These are phyloP conservation scores for Amphipoea oculea DNA, from an alignment of 2,888 invertebrate genomes.

Conservation along the genomic window DNA sequence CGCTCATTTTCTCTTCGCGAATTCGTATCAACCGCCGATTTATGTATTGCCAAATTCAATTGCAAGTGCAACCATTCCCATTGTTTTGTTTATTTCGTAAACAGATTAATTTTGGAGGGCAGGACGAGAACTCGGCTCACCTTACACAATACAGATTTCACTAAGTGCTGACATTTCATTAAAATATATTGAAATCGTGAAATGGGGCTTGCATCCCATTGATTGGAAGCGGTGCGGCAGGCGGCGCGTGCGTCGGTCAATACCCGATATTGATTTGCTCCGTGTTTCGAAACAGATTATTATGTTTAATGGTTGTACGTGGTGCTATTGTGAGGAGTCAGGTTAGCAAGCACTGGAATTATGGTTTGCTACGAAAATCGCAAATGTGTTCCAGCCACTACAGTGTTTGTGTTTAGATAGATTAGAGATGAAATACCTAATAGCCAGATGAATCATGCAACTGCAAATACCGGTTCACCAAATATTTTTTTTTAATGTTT, in stretches of 20 bases:
- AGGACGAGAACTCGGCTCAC: conserved; percentile 73
- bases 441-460: conserved; percentile 22
- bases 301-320: conserved; percentile 71
- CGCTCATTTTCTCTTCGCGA: conserved; percentile 11
- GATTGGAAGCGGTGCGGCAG: conserved; percentile 81
- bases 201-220: conserved; percentile 87
- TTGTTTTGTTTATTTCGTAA: conserved; percentile 74
- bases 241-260: conserved; percentile 82
- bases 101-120: conserved; percentile 71
- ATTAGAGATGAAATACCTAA: conserved; percentile 39
- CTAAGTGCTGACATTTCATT: conserved; percentile 89
- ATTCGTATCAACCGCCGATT: conserved; percentile 27
- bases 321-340: conserved; percentile 65
- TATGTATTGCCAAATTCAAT: conserved; percentile 56
- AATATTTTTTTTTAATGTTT: not conserved
- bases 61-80: conserved; percentile 63
- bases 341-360: conserved; percentile 56
- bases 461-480: not conserved
- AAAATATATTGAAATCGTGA: conserved; percentile 90
- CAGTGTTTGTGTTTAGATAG: conserved; percentile 29
- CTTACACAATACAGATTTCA: conserved; percentile 86
- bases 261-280: conserved; percentile 84
- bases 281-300: conserved; percentile 79
- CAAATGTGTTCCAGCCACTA: conserved; percentile 32
- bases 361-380: conserved; percentile 47